Percentiles rank a stretch among this genome's conserved stretches.
Conservation (phyloP, 2,113 vertebrate species). For the Opisthocomus hoazin region DNA sequence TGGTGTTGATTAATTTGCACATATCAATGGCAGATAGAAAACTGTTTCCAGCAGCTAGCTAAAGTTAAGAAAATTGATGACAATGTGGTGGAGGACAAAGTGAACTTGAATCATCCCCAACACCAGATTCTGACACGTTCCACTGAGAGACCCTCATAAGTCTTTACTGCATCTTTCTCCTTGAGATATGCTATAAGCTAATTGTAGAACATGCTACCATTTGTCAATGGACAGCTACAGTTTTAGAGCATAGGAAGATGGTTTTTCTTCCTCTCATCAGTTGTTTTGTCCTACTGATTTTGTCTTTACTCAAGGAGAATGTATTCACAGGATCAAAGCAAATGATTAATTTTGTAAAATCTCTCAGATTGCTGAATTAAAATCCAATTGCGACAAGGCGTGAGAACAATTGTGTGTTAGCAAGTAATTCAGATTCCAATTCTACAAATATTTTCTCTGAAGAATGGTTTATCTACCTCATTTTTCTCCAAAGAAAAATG, state of each 20-base stretch:
- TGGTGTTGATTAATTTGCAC: background rate
- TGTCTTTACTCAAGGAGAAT: slow-evolving; percentile 25
- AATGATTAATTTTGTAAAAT: slow-evolving; percentile 9
- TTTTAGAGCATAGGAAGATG: background rate
- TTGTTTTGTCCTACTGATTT: slow-evolving; percentile 7
- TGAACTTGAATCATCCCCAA: background rate
- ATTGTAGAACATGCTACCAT: background rate
- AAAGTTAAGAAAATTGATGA: background rate
- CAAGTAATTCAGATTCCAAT: background rate
- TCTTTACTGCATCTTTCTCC: background rate
- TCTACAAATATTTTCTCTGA: background rate
- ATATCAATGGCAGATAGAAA: background rate
- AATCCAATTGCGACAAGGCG: background rate
- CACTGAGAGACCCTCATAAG: background rate
- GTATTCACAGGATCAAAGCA: background rate
- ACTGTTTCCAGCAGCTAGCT: background rate
- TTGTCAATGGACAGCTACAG: background rate
- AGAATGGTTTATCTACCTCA: background rate
- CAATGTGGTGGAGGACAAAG: background rate
- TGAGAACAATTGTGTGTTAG: background rate
- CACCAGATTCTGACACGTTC: rapidly evolving
- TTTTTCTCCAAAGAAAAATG: background rate
- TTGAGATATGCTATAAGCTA: background rate
- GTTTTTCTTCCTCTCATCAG: background rate
- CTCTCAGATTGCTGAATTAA: slow-evolving; percentile 11